Conservation (phyloP, 2,888 invertebrate species). For the Mechanitis messenoides region DNA sequence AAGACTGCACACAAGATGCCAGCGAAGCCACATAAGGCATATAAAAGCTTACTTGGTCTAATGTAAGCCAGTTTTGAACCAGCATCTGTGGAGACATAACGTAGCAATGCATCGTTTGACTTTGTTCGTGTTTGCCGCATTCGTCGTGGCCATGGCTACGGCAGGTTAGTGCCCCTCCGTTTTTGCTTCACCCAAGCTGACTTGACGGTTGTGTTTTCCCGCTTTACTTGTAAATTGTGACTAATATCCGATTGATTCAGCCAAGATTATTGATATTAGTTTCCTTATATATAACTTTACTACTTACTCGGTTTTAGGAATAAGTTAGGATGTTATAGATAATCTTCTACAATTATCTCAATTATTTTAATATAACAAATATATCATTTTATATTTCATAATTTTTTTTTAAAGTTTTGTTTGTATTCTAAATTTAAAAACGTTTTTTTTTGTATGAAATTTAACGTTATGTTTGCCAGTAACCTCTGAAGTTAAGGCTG, state of each 20-base stretch:
- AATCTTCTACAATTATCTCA: neutral
- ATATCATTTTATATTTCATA: too few species aligned
- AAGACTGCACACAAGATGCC: constrained; percentile 40
- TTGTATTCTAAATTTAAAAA: too few species aligned
- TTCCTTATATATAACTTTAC: constrained; percentile 13
- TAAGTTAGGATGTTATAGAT: neutral
- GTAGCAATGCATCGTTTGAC: constrained; percentile 57
- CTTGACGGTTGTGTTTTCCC: constrained; percentile 40
- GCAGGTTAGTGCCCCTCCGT: constrained; percentile 72
- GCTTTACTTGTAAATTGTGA: constrained; percentile 39
- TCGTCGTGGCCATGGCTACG: constrained; percentile 53
- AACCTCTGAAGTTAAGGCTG: too few species aligned
- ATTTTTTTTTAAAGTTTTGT: too few species aligned
- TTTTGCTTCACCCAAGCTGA: constrained; percentile 45
- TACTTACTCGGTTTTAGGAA: neutral
- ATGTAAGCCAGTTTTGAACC: constrained; percentile 55
- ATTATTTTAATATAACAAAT: too few species aligned
- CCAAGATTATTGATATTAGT: constrained; percentile 22
- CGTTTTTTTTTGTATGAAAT: too few species aligned
- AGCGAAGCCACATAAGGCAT: constrained; percentile 40
- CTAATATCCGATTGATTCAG: constrained; percentile 42
- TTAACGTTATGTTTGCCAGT: too few species aligned
- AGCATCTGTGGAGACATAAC: constrained; percentile 45
- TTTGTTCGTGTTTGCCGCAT: constrained; percentile 53
- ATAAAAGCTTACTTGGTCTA: constrained; percentile 51